A percentile compares a stretch with the other conserved stretches of the same genome.
Evolutionary conservation across 2,113 vertebrate genomes (phyloP).

Genomic region (Oreotrochilus melanogaster): DNA sequence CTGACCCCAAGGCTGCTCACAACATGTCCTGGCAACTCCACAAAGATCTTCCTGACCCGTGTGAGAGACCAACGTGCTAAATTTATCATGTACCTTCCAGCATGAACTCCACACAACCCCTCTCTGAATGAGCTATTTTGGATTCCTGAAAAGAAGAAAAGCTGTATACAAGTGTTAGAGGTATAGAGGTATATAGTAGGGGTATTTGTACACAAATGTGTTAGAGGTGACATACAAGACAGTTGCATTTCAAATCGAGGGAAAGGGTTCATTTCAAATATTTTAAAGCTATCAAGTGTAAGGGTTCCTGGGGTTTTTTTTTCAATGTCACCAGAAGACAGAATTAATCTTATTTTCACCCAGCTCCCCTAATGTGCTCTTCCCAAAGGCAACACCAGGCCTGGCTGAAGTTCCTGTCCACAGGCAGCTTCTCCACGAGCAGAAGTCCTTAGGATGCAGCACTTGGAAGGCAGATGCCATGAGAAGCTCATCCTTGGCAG

Average conservation of each 20-base stretch:
- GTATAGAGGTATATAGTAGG: no score
- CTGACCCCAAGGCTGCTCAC: background rate
- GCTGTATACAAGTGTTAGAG: background rate
- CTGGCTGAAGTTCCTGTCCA: background rate
- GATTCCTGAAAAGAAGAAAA: background rate
- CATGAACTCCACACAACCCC: background rate
- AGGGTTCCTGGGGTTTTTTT: background rate
- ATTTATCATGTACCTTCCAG: background rate
- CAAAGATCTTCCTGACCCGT: background rate
- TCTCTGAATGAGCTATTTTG: background rate
- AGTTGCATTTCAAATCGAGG: background rate
- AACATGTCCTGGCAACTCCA: background rate
- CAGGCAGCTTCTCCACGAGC: background rate
- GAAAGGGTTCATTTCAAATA: background rate
- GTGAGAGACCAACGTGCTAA: background rate
- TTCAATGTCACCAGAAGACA: background rate
- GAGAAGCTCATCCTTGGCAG: background rate
- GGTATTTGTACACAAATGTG: background rate
- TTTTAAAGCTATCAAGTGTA: background rate
- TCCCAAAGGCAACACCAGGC: background rate
- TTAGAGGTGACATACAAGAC: background rate
- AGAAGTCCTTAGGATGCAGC: background rate
- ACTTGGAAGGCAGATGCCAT: background rate
- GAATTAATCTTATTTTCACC: background rate
- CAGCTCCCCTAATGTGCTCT: background rate